A percentile compares a stretch with the other conserved stretches of the same genome.
Evolutionary conservation across 2,888 invertebrate genomes (phyloP).

Genomic region (Apamea crenata): DNA sequence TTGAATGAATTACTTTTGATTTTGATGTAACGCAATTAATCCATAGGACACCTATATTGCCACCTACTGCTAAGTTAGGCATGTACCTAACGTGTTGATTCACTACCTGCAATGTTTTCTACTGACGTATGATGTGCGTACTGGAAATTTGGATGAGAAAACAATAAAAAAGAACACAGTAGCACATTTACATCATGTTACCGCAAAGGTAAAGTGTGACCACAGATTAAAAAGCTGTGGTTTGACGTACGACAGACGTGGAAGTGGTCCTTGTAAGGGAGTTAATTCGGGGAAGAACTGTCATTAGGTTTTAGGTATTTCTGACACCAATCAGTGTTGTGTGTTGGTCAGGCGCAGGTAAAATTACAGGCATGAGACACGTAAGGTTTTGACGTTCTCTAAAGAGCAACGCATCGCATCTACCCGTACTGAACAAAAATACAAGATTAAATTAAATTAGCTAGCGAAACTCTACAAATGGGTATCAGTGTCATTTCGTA

Average conservation of each 20-base stretch:
- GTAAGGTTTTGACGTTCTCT: no score
- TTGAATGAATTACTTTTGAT: no score
- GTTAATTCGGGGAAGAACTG: conserved; percentile 25
- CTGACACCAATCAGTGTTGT: not conserved
- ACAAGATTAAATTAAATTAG: no score
- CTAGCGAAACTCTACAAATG: no score
- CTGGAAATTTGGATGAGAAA: conserved; percentile 35
- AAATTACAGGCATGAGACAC: not conserved
- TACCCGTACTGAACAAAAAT: no score
- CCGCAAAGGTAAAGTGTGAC: conserved; percentile 14
- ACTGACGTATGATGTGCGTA: conserved; percentile 29
- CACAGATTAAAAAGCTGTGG: conserved; percentile 36
- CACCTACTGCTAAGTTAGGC: not conserved
- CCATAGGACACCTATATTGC: not conserved
- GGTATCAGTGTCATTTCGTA: no score
- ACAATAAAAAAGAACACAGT: conserved; percentile 3
- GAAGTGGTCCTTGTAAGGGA: not conserved
- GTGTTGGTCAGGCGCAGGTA: not conserved
- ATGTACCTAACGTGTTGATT: conserved; percentile 5
- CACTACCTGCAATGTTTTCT: not conserved
- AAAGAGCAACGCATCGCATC: no score
- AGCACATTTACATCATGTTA: not conserved
- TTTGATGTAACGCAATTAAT: no score
- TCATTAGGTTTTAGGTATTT: not conserved
- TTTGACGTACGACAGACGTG: conserved; percentile 33